phyloP scores from a whole-genome alignment of 2,888 invertebrate species.

The Masnerella sp. region DNA sequence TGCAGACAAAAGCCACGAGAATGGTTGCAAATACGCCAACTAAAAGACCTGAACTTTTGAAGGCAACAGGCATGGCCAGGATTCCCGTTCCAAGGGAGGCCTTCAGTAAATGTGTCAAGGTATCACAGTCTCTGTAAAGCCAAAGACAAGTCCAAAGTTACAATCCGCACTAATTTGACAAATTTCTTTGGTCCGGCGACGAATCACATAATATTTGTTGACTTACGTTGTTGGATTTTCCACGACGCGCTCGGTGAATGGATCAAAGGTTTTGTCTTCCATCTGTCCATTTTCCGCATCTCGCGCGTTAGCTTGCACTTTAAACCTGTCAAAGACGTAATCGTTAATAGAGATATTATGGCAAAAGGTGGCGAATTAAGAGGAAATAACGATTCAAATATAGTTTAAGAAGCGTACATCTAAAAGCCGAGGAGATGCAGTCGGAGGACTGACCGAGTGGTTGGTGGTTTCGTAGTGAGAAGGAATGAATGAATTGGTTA shows the following conservation, averaged over 20 bases:
- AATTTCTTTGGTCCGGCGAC: conserved; percentile 1
- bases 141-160: not conserved
- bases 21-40: conserved; percentile 91
- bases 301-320: conserved; percentile 79
- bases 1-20: conserved; percentile 91
- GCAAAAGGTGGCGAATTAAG: too few species aligned
- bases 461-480: not conserved
- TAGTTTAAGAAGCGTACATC: not conserved
- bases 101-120: conserved; percentile 95
- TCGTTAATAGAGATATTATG: too few species aligned
- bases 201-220: too few species aligned
- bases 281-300: conserved; percentile 81
- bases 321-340: conserved; percentile 79
- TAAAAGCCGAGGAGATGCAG: not conserved
- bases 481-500: conserved; percentile 34
- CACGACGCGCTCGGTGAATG: conserved; percentile 85
- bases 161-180: too few species aligned
- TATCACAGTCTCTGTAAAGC: conserved; percentile 88
- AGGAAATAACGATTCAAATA: too few species aligned
- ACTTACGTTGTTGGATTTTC: conserved; percentile 91
- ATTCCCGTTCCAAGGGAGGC: conserved; percentile 98
- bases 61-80: conserved; percentile 95
- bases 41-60: conserved; percentile 90
- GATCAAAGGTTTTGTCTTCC: conserved; percentile 82
- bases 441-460: not conserved